Conservation (phyloP, 1,140 invertebrate genomes). For the Dolichoris vasculosae region DNA sequence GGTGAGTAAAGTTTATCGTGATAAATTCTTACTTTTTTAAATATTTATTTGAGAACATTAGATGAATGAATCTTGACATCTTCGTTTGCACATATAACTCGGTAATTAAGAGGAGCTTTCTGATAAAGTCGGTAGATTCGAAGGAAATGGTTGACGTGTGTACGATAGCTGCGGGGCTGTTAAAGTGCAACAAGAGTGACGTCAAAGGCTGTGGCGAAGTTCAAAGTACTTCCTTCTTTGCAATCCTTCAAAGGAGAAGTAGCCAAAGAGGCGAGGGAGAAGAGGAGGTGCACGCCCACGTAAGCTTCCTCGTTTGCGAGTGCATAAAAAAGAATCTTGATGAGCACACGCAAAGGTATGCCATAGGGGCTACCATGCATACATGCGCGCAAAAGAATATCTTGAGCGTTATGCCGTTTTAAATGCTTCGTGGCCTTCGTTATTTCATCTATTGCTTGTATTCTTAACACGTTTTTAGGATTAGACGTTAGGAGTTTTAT, state of each 20-base stretch:
- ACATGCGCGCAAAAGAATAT: neutral
- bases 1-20: neutral
- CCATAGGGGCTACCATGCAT: neutral
- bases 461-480: neutral
- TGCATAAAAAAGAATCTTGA: neutral
- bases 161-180: neutral
- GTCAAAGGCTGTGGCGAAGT: conserved; percentile 41
- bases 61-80: neutral
- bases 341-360: conserved; percentile 32
- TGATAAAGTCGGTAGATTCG: neutral
- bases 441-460: conserved; percentile 8
- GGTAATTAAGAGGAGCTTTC: neutral
- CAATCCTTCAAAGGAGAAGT: neutral
- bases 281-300: conserved; percentile 38
- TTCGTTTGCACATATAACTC: neutral
- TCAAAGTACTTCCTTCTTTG: conserved; percentile 42
- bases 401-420: conserved; percentile 27
- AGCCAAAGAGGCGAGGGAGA: neutral
- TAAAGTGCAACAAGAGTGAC: neutral
- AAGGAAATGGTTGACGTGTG: no score
- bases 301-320: neutral
- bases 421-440: conserved; percentile 33
- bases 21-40: neutral
- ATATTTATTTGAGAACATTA: neutral
- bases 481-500: neutral